Conservation (phyloP, 2,797 vertebrate species). For the Anableps anableps region DNA sequence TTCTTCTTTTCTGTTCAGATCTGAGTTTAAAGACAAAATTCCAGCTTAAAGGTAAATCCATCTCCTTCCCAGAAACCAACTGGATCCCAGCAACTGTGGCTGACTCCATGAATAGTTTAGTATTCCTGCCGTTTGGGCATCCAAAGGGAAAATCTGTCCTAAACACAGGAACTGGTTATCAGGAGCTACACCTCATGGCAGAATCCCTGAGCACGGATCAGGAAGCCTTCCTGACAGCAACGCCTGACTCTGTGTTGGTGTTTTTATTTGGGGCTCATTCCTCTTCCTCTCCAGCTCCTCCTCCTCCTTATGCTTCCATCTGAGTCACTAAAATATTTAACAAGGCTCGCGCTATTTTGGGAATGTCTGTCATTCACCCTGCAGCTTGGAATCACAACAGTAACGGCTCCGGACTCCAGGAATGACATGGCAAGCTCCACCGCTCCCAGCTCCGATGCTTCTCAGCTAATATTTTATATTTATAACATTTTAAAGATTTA, state of each 20-base stretch:
- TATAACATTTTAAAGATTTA: neutral
- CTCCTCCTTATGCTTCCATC: conserved; percentile 47
- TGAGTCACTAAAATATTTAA: conserved; percentile 78
- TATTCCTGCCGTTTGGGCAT: neutral
- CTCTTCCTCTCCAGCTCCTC: neutral
- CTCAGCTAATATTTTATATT: neutral
- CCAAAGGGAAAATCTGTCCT: conserved; percentile 1
- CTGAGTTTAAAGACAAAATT: neutral
- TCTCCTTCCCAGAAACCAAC: conserved; percentile 21
- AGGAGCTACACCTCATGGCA: neutral
- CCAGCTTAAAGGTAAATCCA: neutral
- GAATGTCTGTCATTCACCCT: conserved; percentile 46
- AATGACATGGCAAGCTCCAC: neutral
- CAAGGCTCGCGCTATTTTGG: conserved; percentile 71
- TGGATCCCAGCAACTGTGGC: neutral
- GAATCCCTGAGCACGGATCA: neutral
- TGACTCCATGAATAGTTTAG: neutral
- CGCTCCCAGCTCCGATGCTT: too few species aligned
- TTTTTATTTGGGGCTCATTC: conserved; percentile 7
- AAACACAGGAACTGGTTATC: neutral
- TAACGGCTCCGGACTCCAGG: conserved; percentile 23
- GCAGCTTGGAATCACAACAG: conserved; percentile 17
- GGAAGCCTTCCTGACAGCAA: neutral
- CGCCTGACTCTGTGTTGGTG: neutral
- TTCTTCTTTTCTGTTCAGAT: neutral